These are phyloP conservation scores for Lutjanus argentimaculatus DNA, from an alignment of 2,797 vertebrate species.

Conservation along the genomic window DNA sequence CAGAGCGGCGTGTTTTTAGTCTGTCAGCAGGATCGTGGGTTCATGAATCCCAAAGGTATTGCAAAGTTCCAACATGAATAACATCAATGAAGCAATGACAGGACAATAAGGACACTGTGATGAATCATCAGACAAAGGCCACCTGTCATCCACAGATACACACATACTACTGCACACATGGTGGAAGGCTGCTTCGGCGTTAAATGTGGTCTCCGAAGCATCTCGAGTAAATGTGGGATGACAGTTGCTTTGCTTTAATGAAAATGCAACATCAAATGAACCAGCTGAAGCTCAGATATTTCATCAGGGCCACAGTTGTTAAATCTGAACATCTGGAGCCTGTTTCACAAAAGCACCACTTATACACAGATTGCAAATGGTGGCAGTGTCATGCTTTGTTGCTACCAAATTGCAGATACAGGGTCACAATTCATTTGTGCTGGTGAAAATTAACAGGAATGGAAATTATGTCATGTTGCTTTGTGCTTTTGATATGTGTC, in stretches of 20 bases:
- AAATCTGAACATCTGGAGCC: slow-evolving; percentile 56
- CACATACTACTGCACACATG: slow-evolving; percentile 36
- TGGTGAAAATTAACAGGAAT: neutral
- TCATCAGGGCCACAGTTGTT: slow-evolving; percentile 42
- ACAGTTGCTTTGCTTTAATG: slow-evolving; percentile 31
- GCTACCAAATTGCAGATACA: slow-evolving; percentile 14
- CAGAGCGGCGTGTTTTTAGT: slow-evolving; percentile 34
- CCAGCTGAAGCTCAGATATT: slow-evolving; percentile 36
- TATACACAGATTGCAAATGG: slow-evolving; percentile 32
- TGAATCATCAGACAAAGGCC: slow-evolving; percentile 38
- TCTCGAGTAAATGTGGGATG: slow-evolving; percentile 35
- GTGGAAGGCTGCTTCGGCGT: slow-evolving; percentile 19
- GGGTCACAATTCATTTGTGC: neutral
- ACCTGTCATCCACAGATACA: slow-evolving; percentile 40
- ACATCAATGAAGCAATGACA: slow-evolving; percentile 39
- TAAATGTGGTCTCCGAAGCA: slow-evolving; percentile 33
- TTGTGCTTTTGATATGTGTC: neutral
- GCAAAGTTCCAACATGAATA: slow-evolving; percentile 43
- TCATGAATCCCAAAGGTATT: slow-evolving; percentile 37
- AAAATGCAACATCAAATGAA: slow-evolving; percentile 49
- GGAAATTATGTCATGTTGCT: neutral
- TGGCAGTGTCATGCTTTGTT: neutral
- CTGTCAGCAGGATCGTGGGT: slow-evolving; percentile 39
- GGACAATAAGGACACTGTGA: slow-evolving; percentile 27
- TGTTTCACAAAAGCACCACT: slow-evolving; percentile 23